Evolutionary conservation across 1,140 invertebrate species (phyloP).

Genomic region (Tetramorium alpestre): DNA sequence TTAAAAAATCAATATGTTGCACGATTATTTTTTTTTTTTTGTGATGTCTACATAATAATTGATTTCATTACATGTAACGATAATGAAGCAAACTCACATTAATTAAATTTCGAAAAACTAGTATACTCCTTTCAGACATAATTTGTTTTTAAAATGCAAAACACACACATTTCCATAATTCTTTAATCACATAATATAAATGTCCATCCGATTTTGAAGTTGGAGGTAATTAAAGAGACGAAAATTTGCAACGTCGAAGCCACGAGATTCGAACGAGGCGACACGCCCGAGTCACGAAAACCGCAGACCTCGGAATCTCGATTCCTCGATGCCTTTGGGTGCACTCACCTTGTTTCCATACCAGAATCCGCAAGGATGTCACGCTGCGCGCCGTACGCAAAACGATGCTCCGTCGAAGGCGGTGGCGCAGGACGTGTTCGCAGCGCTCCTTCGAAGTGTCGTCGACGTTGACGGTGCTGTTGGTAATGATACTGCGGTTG

Average conservation of each 20-base stretch:
- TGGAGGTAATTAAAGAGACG: background rate
- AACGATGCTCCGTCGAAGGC: conserved; percentile 46
- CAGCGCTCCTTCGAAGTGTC: conserved; percentile 43
- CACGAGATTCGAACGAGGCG: background rate
- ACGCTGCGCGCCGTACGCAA: conserved; percentile 63
- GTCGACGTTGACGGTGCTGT: conserved; percentile 37
- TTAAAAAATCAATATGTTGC: background rate
- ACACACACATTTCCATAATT: background rate
- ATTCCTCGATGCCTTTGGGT: background rate
- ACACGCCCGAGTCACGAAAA: conserved; percentile 26
- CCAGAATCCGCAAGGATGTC: conserved; percentile 70
- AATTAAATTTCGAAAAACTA: background rate
- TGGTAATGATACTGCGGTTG: conserved; percentile 44
- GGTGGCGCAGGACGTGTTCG: conserved; percentile 50
- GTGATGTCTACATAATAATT: background rate
- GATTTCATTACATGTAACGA: background rate
- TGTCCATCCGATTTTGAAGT: background rate
- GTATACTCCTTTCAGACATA: background rate
- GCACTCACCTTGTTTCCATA: conserved; percentile 84
- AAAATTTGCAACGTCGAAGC: background rate
- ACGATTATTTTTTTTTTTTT: background rate
- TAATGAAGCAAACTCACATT: background rate
- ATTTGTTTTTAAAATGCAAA: background rate
- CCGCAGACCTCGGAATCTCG: background rate
- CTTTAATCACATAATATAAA: conserved; percentile 2